phyloP scores from a whole-genome alignment of 2,888 invertebrate species.

The Buathra laborator region DNA sequence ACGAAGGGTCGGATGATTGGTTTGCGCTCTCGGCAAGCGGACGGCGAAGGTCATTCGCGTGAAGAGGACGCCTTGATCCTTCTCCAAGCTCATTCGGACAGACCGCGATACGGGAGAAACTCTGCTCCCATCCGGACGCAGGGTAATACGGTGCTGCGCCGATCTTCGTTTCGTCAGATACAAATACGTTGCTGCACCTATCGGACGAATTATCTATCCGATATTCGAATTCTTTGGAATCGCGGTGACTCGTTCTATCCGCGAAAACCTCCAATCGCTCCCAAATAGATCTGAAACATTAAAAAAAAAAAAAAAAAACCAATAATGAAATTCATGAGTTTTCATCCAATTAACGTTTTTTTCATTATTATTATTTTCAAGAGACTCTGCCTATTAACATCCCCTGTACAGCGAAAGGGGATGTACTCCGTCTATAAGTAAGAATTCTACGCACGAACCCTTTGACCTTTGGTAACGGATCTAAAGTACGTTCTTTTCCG shows the following conservation, averaged over 20 bases:
- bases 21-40: conserved; percentile 35
- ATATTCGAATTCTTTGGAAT: conserved; percentile 62
- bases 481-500: not conserved
- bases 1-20: conserved; percentile 50
- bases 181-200: conserved; percentile 11
- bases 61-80: conserved; percentile 16
- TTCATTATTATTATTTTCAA: not conserved
- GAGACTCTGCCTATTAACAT: no score
- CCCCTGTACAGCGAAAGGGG: no score
- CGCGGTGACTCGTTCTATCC: conserved; percentile 65
- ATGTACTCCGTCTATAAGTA: no score
- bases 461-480: no score
- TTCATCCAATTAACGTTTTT: not conserved
- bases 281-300: conserved; percentile 73
- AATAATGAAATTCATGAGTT: not conserved
- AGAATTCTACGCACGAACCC: no score
- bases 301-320: conserved; percentile 12
- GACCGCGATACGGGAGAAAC: conserved; percentile 1
- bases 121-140: conserved; percentile 14
- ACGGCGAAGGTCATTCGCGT: conserved; percentile 50
- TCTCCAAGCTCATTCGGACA: conserved; percentile 30
- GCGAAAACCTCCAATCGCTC: conserved; percentile 68
- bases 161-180: conserved; percentile 33
- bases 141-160: conserved; percentile 20
- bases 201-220: conserved; percentile 43